Conservation (phyloP, 2,888 invertebrate species). For the Pemphredon lugubris region DNA sequence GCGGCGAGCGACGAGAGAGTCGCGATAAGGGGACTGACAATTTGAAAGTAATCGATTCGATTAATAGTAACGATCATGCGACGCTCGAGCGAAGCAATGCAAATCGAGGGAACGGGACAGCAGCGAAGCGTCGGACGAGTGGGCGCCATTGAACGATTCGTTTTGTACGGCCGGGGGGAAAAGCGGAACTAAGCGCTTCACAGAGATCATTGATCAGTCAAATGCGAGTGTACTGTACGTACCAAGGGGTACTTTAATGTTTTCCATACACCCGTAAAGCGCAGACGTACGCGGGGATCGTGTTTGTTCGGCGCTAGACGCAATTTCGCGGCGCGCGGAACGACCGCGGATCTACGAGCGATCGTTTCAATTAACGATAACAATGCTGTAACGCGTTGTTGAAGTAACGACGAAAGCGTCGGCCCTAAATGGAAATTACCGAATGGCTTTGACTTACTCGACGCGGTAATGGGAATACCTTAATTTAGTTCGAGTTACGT, state of each 20-base stretch:
- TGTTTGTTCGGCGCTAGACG: slow-evolving; percentile 6
- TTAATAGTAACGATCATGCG: slow-evolving; percentile 53
- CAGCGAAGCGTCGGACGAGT: slow-evolving; percentile 49
- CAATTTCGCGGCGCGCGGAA: slow-evolving; percentile 32
- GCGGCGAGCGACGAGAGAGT: slow-evolving; percentile 38
- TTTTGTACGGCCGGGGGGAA: slow-evolving; percentile 19
- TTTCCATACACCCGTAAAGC: slow-evolving; percentile 14
- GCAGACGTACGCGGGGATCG: background rate
- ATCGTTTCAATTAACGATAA: slow-evolving; percentile 60
- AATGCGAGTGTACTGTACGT: background rate
- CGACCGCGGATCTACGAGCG: slow-evolving; percentile 53
- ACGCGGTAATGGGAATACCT: too few species aligned
- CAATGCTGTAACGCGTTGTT: slow-evolving; percentile 42
- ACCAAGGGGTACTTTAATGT: background rate
- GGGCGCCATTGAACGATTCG: slow-evolving; percentile 39
- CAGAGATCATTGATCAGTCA: slow-evolving; percentile 51
- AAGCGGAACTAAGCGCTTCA: slow-evolving; percentile 54
- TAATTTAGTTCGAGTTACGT: too few species aligned
- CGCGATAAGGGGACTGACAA: slow-evolving; percentile 53
- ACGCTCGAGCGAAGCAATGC: slow-evolving; percentile 37
- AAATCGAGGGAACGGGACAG: slow-evolving; percentile 36
- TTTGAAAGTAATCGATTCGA: slow-evolving; percentile 58
- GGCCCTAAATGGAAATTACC: too few species aligned
- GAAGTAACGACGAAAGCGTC: too few species aligned
- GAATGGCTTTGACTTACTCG: too few species aligned